These are phyloP conservation scores for Mesochorus sp. DNA, from an alignment of 2,888 invertebrate species.

Conservation along the genomic window DNA sequence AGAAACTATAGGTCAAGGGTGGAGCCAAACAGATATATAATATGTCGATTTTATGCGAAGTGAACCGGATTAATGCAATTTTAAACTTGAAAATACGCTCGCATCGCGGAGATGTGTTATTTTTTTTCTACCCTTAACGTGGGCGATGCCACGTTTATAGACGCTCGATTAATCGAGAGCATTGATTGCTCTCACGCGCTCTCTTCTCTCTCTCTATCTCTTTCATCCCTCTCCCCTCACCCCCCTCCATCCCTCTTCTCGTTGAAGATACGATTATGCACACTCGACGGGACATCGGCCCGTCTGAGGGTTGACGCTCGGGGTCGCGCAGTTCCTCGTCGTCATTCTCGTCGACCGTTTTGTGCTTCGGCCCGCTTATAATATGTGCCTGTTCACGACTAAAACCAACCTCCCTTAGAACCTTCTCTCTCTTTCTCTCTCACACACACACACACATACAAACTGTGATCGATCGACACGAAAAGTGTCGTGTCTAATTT, in stretches of 20 bases:
- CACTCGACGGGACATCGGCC: slow-evolving; percentile 69
- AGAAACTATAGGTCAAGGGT: neutral
- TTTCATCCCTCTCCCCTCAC: slow-evolving; percentile 9
- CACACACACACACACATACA: slow-evolving; percentile 32
- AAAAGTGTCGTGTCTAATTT: slow-evolving; percentile 60
- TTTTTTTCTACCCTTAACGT: slow-evolving; percentile 31
- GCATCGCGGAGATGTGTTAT: neutral
- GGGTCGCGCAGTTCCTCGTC: slow-evolving; percentile 57
- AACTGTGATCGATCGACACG: slow-evolving; percentile 59
- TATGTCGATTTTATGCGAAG: slow-evolving; percentile 8
- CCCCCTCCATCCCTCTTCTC: slow-evolving; percentile 47
- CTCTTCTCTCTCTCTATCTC: slow-evolving; percentile 23
- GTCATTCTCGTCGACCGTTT: slow-evolving; percentile 33
- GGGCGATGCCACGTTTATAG: slow-evolving; percentile 53
- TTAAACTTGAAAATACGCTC: slow-evolving; percentile 15
- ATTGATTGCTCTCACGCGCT: slow-evolving; percentile 70
- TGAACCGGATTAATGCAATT: slow-evolving; percentile 20
- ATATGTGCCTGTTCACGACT: slow-evolving; percentile 31
- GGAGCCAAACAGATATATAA: slow-evolving; percentile 12
- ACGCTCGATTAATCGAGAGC: slow-evolving; percentile 73
- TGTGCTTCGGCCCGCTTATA: slow-evolving; percentile 26
- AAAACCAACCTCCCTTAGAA: slow-evolving; percentile 54
- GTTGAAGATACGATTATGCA: slow-evolving; percentile 76
- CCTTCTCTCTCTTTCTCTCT: neutral
- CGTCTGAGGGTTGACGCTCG: slow-evolving; percentile 67